phyloP scores from a whole-genome alignment of 2,797 vertebrate species.

The Cyclopterus lumpus region DNA sequence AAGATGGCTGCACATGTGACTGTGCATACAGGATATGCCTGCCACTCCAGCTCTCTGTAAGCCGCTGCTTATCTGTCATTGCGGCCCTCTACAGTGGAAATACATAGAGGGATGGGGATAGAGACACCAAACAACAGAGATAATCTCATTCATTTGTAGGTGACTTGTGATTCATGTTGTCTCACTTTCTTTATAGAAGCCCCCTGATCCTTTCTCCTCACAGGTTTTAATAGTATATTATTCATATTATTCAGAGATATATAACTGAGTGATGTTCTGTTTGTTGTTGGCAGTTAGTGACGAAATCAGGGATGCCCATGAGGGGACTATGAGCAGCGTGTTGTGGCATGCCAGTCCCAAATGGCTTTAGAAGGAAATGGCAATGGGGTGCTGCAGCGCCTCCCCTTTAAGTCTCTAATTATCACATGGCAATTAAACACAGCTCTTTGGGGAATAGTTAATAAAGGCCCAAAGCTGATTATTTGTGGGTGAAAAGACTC shows the following conservation, averaged over 20 bases:
- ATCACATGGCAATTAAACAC: constrained; percentile 84
- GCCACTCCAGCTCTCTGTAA: constrained; percentile 59
- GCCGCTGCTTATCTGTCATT: constrained; percentile 55
- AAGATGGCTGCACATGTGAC: constrained; percentile 71
- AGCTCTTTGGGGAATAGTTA: constrained; percentile 74
- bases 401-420: constrained; percentile 79
- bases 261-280: constrained; percentile 41
- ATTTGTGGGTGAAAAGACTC: constrained; percentile 66
- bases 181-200: constrained; percentile 21
- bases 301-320: constrained; percentile 55
- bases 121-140: constrained; percentile 47
- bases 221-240: constrained; percentile 5
- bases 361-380: constrained; percentile 73
- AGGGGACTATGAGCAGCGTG: constrained; percentile 67
- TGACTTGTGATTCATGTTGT: constrained; percentile 47
- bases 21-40: constrained; percentile 49
- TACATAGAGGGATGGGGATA: constrained; percentile 34
- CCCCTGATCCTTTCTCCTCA: constrained; percentile 28
- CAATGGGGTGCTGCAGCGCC: constrained; percentile 60
- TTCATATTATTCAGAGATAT: constrained; percentile 1
- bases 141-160: constrained; percentile 50
- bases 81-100: constrained; percentile 40
- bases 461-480: constrained; percentile 75
- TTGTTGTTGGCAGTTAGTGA: constrained; percentile 51
- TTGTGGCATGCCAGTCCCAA: constrained; percentile 78